Percentiles rank a stretch among this genome's conserved stretches.
Conservation (phyloP, 2,113 vertebrate genomes). For the Lontra canadensis region DNA sequence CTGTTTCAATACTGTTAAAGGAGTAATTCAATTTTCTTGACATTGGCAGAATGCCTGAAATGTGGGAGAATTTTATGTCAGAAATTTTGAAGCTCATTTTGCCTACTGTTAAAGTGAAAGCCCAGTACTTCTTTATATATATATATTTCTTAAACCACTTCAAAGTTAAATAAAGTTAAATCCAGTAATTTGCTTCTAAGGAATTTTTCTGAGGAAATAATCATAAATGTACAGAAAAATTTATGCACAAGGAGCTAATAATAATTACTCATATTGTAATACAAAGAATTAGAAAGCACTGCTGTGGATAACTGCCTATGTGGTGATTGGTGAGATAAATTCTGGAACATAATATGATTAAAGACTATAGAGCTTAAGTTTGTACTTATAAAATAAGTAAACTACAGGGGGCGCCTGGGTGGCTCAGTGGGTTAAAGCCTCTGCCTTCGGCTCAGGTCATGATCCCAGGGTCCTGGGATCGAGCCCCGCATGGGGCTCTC, state of each 20-base stretch:
- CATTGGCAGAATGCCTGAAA: slow-evolving; percentile 31
- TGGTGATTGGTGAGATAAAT: slow-evolving; percentile 19
- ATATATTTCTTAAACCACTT: slow-evolving; percentile 40
- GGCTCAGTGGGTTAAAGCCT: no score
- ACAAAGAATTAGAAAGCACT: slow-evolving; percentile 36
- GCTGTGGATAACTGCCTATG: not conserved
- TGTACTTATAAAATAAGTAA: slow-evolving; percentile 33
- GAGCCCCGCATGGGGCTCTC: no score
- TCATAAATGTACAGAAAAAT: slow-evolving; percentile 28
- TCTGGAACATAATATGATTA: slow-evolving; percentile 1
- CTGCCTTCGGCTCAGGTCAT: no score
- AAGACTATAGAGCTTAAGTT: slow-evolving; percentile 18
- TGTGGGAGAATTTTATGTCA: slow-evolving; percentile 5
- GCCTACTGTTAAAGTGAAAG: slow-evolving; percentile 23
- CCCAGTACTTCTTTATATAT: not conserved
- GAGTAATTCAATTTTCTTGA: slow-evolving; percentile 38
- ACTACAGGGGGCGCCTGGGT: not conserved
- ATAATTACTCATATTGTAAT: not conserved
- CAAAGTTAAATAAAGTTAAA: slow-evolving; percentile 50
- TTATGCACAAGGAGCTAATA: not conserved
- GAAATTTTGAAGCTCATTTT: slow-evolving; percentile 31
- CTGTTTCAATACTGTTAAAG: slow-evolving; percentile 28
- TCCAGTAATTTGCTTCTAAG: slow-evolving; percentile 9
- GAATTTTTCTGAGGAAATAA: not conserved
- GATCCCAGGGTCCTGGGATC: no score